Base-by-base conservation (phyloP, 2,797 vertebrate species). In the Gastrophryne carolinensis region DNA sequence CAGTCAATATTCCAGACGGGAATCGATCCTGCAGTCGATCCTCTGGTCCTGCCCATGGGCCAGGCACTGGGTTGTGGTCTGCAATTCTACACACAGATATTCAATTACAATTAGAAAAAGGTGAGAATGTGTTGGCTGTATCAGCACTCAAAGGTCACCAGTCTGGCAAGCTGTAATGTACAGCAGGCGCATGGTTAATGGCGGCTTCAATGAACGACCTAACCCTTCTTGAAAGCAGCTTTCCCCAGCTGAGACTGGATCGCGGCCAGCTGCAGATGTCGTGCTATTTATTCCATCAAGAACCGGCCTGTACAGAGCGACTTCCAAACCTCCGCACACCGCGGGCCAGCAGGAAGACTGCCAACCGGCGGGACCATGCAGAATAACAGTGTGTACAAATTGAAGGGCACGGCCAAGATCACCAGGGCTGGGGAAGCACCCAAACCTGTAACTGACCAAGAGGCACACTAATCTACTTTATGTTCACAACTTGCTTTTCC, bases 201-300 rank as follows among this genome's bases (percentile, higher is more conserved):
- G 1, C 30, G 53, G 49, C 64, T 35, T 53, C 37, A 30, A 39
- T 5, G 8, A 44, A 13, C 5, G 72, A 10, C 61, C 60, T 62
- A 56, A 30, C 72, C 72, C 27, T 37, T 65, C 24, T 17, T 27
- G 11, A 2, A 23, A 32, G 62, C 17, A 32, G 41, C 64, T 50
- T 68, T 30, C 53, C 54, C n/a, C 39, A 19, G 32, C 15, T 49
- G 53, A 39, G 12, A 24, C 67, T 64, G 74, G 73, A 44, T n/a
- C 49, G 50, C n/a, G 5, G 67, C 73, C 73, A 60, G 30, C 34
- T 15, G 23, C 5, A 26, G 15, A 75, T 71, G 66, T 71, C 74
- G 29, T 49, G 41, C 30, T 49, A 57, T 71, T 56, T 56, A 71
- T 71, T 71, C 66, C 74, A 71, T 50, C 60, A 37, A 70, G 58